Percentiles rank a stretch among this genome's conserved stretches.
phyloP scores from a whole-genome alignment of 2,113 vertebrate species.

The Oryzias curvinotus region DNA sequence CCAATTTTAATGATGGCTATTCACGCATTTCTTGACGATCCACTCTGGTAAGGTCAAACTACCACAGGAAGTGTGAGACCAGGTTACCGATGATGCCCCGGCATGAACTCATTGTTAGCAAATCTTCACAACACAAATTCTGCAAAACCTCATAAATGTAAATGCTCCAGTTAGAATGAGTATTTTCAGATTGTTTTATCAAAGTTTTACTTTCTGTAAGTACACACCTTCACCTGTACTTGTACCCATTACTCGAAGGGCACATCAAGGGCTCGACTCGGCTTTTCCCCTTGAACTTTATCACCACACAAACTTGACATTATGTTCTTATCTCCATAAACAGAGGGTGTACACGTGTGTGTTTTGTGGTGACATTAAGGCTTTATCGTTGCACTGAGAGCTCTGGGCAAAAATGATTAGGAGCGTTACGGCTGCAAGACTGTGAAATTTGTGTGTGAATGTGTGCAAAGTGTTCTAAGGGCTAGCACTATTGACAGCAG shows the following conservation, averaged over 20 bases:
- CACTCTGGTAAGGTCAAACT: no score
- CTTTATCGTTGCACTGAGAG: conserved; percentile 50
- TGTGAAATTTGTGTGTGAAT: conserved; percentile 20
- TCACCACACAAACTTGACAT: conserved; percentile 55
- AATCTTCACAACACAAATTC: no score
- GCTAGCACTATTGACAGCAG: conserved; percentile 56
- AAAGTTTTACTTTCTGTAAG: neutral
- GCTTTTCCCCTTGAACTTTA: conserved; percentile 66
- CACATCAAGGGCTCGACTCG: conserved; percentile 36
- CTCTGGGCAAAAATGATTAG: conserved; percentile 52
- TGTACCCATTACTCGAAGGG: conserved; percentile 26
- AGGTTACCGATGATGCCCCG: no score
- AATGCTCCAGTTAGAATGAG: neutral
- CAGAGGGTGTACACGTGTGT: conserved; percentile 23
- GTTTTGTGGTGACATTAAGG: conserved; percentile 54
- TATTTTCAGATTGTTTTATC: conserved; percentile 4
- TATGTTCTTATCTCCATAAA: conserved; percentile 59
- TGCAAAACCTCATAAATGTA: no score
- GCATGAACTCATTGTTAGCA: no score
- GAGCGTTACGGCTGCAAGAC: conserved; percentile 46
- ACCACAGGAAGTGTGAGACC: no score
- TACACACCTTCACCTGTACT: neutral
- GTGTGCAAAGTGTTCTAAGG: conserved; percentile 35
- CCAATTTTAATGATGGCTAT: no score
- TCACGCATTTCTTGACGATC: no score